Conservation (phyloP, 2,888 invertebrate species). For the Nemapogon koenigi region DNA sequence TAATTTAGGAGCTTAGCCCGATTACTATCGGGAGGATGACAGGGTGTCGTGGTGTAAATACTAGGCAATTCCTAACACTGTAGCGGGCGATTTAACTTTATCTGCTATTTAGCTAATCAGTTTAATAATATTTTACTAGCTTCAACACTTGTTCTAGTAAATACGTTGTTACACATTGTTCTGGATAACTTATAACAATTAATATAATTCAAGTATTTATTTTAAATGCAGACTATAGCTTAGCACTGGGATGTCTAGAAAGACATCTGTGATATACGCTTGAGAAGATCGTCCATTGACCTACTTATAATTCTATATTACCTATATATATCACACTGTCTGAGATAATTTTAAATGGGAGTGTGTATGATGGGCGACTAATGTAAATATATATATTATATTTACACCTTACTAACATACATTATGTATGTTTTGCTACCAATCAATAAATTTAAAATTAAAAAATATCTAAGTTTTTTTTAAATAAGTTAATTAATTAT, state of each 20-base stretch:
- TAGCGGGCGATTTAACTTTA: background rate
- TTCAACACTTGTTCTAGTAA: slow-evolving; percentile 6
- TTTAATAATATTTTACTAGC: background rate
- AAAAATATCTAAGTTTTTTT: too few relatives aligned
- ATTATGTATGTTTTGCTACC: too few relatives aligned
- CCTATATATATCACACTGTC: background rate
- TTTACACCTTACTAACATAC: too few relatives aligned
- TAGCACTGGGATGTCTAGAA: slow-evolving; percentile 35
- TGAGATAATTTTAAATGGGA: slow-evolving; percentile 3
- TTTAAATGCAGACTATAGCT: slow-evolving; percentile 27
- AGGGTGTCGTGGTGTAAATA: slow-evolving; percentile 61
- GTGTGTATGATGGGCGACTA: slow-evolving; percentile 4
- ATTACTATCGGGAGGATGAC: slow-evolving; percentile 54
- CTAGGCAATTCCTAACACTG: slow-evolving; percentile 28
- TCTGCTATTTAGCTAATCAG: too few relatives aligned
- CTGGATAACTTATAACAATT: slow-evolving; percentile 57
- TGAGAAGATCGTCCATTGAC: slow-evolving; percentile 55
- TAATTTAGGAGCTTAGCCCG: slow-evolving; percentile 61
- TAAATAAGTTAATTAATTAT: too few relatives aligned
- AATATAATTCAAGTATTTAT: background rate
- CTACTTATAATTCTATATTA: slow-evolving; percentile 18
- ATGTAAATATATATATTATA: background rate
- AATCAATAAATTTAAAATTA: too few relatives aligned
- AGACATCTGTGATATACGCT: slow-evolving; percentile 57
- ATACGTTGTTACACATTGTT: slow-evolving; percentile 46